Percentiles rank a stretch among this genome's conserved stretches.
phyloP scores from a whole-genome alignment of 1,140 invertebrate species.

The Steinernema khuongi region DNA sequence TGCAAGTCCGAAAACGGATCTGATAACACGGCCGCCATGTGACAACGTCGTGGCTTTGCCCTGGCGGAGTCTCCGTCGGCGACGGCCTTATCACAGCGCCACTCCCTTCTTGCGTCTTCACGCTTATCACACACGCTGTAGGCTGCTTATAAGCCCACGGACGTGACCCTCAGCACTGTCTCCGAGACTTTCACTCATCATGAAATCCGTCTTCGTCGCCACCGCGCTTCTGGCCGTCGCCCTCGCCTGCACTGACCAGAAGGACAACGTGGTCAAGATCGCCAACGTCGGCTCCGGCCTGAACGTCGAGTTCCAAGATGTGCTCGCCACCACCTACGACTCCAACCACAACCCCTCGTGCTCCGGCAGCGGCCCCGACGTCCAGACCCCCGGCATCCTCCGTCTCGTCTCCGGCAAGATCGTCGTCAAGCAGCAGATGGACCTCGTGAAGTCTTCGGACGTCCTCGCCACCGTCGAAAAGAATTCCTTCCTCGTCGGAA shows the following conservation, averaged over 20 bases:
- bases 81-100: no score
- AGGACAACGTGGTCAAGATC: slow-evolving; percentile 19
- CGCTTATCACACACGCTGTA: no score
- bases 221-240: neutral
- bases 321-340: slow-evolving; percentile 6
- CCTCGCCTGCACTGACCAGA: slow-evolving; percentile 16
- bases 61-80: no score
- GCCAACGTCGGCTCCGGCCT: slow-evolving; percentile 10
- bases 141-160: no score
- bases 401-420: slow-evolving; percentile 8
- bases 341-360: slow-evolving; percentile 5
- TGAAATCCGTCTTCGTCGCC: neutral
- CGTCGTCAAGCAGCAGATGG: slow-evolving; percentile 5
- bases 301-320: slow-evolving; percentile 16
- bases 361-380: neutral
- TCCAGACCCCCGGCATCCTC: neutral
- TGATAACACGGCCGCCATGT: no score
- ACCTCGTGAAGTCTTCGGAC: neutral
- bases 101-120: no score
- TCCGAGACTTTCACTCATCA: neutral
- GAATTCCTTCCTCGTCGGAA: slow-evolving; percentile 16
- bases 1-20: no score
- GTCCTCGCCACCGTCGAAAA: neutral
- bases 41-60: no score
- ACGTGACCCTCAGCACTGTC: no score